These are phyloP conservation scores for Ranitomeya imitator DNA, from an alignment of 2,113 vertebrate genomes.

Conservation along the genomic window DNA sequence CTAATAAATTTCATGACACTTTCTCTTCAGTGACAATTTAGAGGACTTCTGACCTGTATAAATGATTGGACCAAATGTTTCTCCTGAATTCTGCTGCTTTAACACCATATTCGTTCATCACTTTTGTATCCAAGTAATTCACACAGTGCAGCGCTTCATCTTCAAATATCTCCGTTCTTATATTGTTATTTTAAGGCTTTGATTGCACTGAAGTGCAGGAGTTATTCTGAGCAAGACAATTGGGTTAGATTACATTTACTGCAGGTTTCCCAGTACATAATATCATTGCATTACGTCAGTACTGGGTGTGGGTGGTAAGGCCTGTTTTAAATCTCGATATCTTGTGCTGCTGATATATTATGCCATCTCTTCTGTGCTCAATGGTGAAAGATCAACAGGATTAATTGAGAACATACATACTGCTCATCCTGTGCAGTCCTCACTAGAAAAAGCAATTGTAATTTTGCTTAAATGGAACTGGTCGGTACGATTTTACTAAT, in stretches of 20 bases:
- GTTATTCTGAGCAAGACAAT: slow-evolving; percentile 2
- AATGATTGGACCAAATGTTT: too few species aligned
- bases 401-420: not conserved
- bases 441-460: not conserved
- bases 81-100: too few species aligned
- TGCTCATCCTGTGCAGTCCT: not conserved
- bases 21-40: too few species aligned
- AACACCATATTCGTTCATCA: too few species aligned
- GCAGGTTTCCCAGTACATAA: not conserved
- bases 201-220: not conserved
- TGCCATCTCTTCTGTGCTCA: not conserved
- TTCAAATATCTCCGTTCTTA: not conserved
- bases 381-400: not conserved
- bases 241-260: not conserved
- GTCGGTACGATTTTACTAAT: too few species aligned
- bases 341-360: not conserved
- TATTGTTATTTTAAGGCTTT: not conserved
- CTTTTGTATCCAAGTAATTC: not conserved
- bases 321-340: not conserved
- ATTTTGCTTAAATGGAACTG: too few species aligned
- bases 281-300: not conserved
- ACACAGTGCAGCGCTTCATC: not conserved
- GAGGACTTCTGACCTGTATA: too few species aligned
- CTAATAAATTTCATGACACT: too few species aligned
- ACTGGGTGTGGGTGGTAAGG: slow-evolving; percentile 31